phyloP scores from a whole-genome alignment of 2,888 invertebrate genomes.

The Doris montereyensis region DNA sequence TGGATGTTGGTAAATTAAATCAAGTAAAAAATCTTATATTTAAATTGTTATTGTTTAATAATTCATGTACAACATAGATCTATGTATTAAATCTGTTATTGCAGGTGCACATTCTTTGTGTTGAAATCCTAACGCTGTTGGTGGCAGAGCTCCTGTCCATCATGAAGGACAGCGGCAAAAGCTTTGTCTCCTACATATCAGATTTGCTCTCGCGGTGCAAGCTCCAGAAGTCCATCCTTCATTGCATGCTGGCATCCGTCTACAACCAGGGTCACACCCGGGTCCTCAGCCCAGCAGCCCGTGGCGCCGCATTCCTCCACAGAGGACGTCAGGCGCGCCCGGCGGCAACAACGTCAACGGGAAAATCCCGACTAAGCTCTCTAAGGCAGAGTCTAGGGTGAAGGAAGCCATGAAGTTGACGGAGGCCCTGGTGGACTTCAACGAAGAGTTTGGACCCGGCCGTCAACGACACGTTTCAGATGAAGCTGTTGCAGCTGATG shows the following conservation, averaged over 20 bases:
- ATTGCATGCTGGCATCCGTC: slow-evolving; percentile 85
- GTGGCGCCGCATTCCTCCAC: too few species aligned
- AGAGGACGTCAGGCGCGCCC: too few species aligned
- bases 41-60: too few species aligned
- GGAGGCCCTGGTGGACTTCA: slow-evolving; percentile 83
- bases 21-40: too few species aligned
- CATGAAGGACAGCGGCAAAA: slow-evolving; percentile 83
- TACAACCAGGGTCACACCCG: slow-evolving; percentile 72
- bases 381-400: background rate
- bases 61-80: too few species aligned
- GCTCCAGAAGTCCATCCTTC: slow-evolving; percentile 86
- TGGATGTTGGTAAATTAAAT: too few species aligned
- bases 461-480: slow-evolving; percentile 69
- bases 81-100: too few species aligned
- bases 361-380: background rate
- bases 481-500: slow-evolving; percentile 76
- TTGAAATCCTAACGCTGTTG: slow-evolving; percentile 82
- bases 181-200: slow-evolving; percentile 83
- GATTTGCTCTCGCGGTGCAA: slow-evolving; percentile 83
- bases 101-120: slow-evolving; percentile 77
- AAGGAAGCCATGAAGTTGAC: slow-evolving; percentile 75
- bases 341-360: background rate
- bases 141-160: slow-evolving; percentile 83
- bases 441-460: slow-evolving; percentile 75
- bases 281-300: too few species aligned